Conservation (phyloP, 2,113 vertebrate genomes). For the Gorsachius goisagi region DNA sequence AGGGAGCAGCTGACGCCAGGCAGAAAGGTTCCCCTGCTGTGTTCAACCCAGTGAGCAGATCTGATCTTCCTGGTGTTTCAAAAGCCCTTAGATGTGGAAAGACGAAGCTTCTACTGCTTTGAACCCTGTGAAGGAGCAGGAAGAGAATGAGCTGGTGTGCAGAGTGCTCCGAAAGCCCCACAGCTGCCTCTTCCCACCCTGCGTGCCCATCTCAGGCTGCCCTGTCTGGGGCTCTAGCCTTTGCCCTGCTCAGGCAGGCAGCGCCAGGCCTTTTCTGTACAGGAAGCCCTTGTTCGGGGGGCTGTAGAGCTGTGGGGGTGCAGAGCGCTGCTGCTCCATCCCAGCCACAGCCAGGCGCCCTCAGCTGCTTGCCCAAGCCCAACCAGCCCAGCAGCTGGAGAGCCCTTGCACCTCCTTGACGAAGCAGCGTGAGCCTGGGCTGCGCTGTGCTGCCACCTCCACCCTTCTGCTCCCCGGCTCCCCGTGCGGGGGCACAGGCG, state of each 20-base stretch:
- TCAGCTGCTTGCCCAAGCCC: fast-evolving
- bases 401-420: fast-evolving
- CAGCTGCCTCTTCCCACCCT: background rate
- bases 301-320: background rate
- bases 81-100: slow-evolving; percentile 14
- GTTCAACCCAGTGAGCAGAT: slow-evolving; percentile 15
- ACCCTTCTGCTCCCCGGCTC: fast-evolving
- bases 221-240: background rate
- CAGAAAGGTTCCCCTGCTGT: background rate
- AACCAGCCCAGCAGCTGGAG: background rate
- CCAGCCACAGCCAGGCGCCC: background rate
- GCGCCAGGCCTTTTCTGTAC: background rate
- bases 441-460: background rate
- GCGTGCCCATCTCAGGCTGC: fast-evolving
- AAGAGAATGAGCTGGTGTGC: background rate
- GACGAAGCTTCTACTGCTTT: slow-evolving; percentile 8
- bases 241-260: background rate
- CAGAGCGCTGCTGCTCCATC: background rate
- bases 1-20: background rate
- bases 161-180: fast-evolving
- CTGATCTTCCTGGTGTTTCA: slow-evolving; percentile 42
- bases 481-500: no score
- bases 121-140: slow-evolving; percentile 36
- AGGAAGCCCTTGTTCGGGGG: background rate
- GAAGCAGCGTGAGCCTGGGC: fast-evolving